Percentiles rank a stretch among this genome's conserved stretches.
Conservation (phyloP, 2,888 invertebrate species). For the Xylophagus ater region DNA sequence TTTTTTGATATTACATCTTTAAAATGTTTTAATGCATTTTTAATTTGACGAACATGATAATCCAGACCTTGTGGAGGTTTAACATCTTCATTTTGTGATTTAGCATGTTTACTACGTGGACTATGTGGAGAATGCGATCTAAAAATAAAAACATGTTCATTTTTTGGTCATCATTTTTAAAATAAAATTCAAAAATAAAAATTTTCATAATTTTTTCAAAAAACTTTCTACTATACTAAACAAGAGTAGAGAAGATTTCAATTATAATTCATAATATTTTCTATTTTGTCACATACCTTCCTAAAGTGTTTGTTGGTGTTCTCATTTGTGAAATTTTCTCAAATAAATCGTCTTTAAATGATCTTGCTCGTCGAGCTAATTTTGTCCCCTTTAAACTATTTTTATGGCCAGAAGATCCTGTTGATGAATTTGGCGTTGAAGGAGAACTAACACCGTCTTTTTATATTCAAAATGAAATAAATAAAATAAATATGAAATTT, state of each 20-base stretch:
- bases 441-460: constrained; percentile 29
- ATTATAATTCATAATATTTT: too few relatives aligned
- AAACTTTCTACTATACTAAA: too few relatives aligned
- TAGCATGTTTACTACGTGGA: constrained; percentile 45
- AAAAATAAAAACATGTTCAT: constrained; percentile 18
- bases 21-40: constrained; percentile 74
- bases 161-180: neutral
- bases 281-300: constrained; percentile 30
- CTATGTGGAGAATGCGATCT: constrained; percentile 55
- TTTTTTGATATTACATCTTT: constrained; percentile 86
- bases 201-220: neutral
- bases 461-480: neutral
- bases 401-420: constrained; percentile 49
- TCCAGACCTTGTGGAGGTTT: constrained; percentile 62
- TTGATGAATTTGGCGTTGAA: constrained; percentile 32
- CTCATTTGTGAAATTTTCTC: constrained; percentile 85
- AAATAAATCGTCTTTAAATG: constrained; percentile 86
- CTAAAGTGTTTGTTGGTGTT: constrained; percentile 52
- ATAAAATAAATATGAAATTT: neutral
- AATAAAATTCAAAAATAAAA: neutral
- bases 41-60: constrained; percentile 62
- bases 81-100: constrained; percentile 42
- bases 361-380: constrained; percentile 75
- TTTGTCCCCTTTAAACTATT: constrained; percentile 71
- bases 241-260: too few relatives aligned